Percentiles rank a stretch among this genome's conserved stretches.
These are phyloP conservation scores for Catocala fraxini DNA, from an alignment of 2,888 invertebrate species.

Conservation along the genomic window DNA sequence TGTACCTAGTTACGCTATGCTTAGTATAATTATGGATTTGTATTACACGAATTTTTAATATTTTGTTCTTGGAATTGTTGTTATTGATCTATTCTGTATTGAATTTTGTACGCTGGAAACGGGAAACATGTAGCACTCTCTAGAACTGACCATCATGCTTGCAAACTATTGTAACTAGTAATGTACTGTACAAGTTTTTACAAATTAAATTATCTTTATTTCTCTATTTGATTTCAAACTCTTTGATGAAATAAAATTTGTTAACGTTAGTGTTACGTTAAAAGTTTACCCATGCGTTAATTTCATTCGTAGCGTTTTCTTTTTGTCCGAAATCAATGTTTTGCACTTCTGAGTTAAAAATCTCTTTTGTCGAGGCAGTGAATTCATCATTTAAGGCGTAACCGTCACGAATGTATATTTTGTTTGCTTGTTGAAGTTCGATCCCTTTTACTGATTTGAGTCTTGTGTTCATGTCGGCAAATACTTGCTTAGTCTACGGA, in stretches of 20 bases:
- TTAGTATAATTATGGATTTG: too few relatives aligned
- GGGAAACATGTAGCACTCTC: too few relatives aligned
- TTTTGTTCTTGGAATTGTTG: too few relatives aligned
- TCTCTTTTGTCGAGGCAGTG: constrained; percentile 80
- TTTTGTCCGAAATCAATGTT: constrained; percentile 88
- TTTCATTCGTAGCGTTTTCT: constrained; percentile 79
- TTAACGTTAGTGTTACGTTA: too few relatives aligned
- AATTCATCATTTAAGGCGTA: constrained; percentile 86
- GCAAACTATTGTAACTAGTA: too few relatives aligned
- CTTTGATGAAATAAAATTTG: neutral
- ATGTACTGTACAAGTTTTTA: too few relatives aligned
- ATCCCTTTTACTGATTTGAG: constrained; percentile 76
- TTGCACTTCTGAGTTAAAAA: constrained; percentile 89
- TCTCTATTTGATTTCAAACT: neutral
- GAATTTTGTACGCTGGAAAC: too few relatives aligned
- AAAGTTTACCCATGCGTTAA: constrained; percentile 91
- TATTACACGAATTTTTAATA: too few relatives aligned
- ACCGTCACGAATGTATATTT: constrained; percentile 88
- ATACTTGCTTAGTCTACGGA: constrained; percentile 67
- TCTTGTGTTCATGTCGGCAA: constrained; percentile 53
- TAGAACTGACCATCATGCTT: too few relatives aligned
- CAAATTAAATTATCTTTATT: too few relatives aligned
- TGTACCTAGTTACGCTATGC: too few relatives aligned
- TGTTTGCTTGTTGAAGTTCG: constrained; percentile 89
- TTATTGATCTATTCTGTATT: too few relatives aligned